phyloP scores from a whole-genome alignment of 1,140 invertebrate species.

The Hycleus phaleratus region DNA sequence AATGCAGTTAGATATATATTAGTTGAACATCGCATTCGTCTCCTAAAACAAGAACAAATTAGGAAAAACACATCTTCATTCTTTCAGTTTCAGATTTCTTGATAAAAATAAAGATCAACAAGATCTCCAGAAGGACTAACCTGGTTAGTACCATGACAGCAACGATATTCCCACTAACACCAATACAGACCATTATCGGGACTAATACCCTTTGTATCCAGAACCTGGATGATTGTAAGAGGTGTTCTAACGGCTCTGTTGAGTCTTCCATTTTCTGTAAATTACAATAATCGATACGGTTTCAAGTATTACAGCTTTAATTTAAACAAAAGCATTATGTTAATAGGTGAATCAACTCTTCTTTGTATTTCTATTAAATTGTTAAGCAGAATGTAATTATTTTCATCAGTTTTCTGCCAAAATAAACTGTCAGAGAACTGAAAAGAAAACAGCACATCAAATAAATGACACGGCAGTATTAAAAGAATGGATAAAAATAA shows the following conservation, averaged over 20 bases:
- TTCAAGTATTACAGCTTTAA: background rate
- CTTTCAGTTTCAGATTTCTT: too few species aligned
- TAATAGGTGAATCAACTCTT: too few species aligned
- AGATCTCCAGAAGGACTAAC: constrained; percentile 25
- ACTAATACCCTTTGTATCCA: constrained; percentile 60
- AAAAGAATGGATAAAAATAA: too few species aligned
- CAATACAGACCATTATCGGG: constrained; percentile 60
- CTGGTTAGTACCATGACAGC: constrained; percentile 68
- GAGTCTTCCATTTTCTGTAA: constrained; percentile 1
- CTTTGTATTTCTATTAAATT: background rate
- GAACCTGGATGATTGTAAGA: constrained; percentile 45
- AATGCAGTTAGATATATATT: constrained; percentile 68
- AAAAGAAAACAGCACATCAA: too few species aligned
- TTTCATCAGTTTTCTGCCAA: background rate
- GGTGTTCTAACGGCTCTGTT: constrained; percentile 22
- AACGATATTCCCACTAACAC: constrained; percentile 62
- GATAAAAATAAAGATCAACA: background rate
- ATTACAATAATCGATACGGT: too few species aligned
- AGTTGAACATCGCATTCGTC: constrained; percentile 67
- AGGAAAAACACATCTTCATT: too few species aligned
- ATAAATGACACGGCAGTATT: too few species aligned
- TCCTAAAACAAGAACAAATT: constrained; percentile 35
- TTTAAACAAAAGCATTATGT: too few species aligned
- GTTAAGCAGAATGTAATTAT: background rate
- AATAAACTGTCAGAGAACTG: too few species aligned